A percentile compares a stretch with the other conserved stretches of the same genome.
Evolutionary conservation across 1,140 invertebrate genomes (phyloP).

Genomic region (Dendroctonus valens): DNA sequence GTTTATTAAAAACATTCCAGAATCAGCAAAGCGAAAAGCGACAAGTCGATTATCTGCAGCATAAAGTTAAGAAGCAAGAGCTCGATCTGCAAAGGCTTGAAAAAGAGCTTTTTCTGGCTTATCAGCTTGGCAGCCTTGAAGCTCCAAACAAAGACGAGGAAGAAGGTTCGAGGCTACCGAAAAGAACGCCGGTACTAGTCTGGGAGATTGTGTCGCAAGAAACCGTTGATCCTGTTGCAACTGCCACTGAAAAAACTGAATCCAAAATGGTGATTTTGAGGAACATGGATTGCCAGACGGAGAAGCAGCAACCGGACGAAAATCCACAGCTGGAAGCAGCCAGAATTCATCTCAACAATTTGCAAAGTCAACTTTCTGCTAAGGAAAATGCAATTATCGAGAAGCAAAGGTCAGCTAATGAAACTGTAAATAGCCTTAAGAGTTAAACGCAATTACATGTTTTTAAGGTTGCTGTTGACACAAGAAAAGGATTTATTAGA

Average conservation of each 20-base stretch:
- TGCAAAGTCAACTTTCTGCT: conserved; percentile 46
- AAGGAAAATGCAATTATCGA: conserved; percentile 44
- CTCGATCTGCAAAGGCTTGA: conserved; percentile 46
- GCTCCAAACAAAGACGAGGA: no score
- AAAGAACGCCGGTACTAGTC: conserved; percentile 8
- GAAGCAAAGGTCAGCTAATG: no score
- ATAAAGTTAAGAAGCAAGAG: conserved; percentile 44
- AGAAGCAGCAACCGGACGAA: conserved; percentile 34
- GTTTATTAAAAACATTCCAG: no score
- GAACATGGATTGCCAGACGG: conserved; percentile 20
- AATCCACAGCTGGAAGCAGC: conserved; percentile 42
- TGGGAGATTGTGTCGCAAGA: conserved; percentile 14
- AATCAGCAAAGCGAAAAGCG: conserved; percentile 33
- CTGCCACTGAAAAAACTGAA: background rate
- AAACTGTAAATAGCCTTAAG: no score
- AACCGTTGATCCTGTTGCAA: conserved; percentile 10
- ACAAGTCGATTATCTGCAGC: conserved; percentile 42
- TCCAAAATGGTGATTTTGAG: conserved; percentile 12
- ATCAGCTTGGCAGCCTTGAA: conserved; percentile 16
- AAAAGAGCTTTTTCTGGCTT: conserved; percentile 43
- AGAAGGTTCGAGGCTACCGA: background rate
- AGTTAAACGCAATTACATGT: no score
- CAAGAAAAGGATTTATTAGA: no score
- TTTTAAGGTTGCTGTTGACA: no score
- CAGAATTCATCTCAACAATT: conserved; percentile 35